These are phyloP conservation scores for Tenthredo distinguenda DNA, from an alignment of 2,888 invertebrate species.

Conservation along the genomic window DNA sequence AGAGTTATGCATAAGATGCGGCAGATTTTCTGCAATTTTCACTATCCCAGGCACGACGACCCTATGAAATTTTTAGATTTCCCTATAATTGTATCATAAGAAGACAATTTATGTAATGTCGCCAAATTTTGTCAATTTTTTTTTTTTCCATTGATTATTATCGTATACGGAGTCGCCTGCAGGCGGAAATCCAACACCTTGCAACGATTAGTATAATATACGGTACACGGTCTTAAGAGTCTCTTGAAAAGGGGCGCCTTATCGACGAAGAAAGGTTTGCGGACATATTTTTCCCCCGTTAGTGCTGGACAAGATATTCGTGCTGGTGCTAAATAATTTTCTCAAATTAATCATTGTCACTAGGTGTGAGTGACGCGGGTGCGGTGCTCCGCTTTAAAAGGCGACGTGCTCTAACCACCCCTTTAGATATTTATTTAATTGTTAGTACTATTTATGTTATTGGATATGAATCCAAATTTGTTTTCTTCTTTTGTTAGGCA, in stretches of 20 bases:
- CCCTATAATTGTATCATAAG: background rate
- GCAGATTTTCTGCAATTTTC: background rate
- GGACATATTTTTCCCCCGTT: constrained; percentile 13
- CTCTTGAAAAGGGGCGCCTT: constrained; percentile 43
- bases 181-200: constrained; percentile 1
- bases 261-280: constrained; percentile 10
- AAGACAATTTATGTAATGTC: constrained; percentile 17
- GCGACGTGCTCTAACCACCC: constrained; percentile 29
- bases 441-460: constrained; percentile 55
- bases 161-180: background rate
- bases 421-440: constrained; percentile 54
- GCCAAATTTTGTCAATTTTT: background rate
- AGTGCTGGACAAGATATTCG: constrained; percentile 50
- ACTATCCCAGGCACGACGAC: constrained; percentile 8
- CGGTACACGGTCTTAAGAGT: background rate
- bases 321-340: constrained; percentile 51
- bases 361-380: constrained; percentile 31
- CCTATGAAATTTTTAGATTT: background rate
- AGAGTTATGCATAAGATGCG: constrained; percentile 36
- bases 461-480: constrained; percentile 54
- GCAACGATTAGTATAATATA: constrained; percentile 12
- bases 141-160: background rate
- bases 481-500: constrained; percentile 51
- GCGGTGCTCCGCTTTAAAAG: constrained; percentile 26
- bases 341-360: constrained; percentile 4